Base-by-base conservation (phyloP, 2,113 vertebrate genomes). In the Tupaia chinensis region DNA sequence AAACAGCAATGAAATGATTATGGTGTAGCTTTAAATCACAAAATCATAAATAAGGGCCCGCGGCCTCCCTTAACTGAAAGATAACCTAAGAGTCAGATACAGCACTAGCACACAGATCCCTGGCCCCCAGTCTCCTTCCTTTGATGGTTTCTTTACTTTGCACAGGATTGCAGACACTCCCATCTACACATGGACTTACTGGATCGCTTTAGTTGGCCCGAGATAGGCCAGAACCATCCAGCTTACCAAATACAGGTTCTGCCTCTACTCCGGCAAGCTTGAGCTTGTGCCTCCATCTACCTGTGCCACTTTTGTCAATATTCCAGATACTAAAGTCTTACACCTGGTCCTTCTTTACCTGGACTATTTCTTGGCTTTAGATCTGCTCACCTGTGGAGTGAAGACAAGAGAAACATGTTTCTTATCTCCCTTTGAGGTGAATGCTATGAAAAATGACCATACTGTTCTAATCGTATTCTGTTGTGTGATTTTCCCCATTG, bases 1-100 rank as follows among this genome's bases (percentile, higher is more conserved):
- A 89, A 60, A 86, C 53, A 63, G 16, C 95, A 91, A 88, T 70
- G 7, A 93, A 95, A 56, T 25, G 77, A 44, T 66, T 86, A 93
- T 88, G 65, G 27, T 80, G 17, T 10, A 85, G 12, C 2, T 4
- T 79, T 63, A 61, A 94, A 63, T 85, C 15, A 0, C 63, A 69
- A 14, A 27, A 58, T 17, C 44, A 20, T 73, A 74, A 88, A 29
- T 44, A 73, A 72, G 60, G 15, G 23, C n/a, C 70, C 77, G 0
- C 34, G 61, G 53, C 15, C 32, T 63, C 22, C 20, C 44, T 54
- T 87, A 61, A 85, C 29, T 90, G 10, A 90, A 74, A 89, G 44
- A 60, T n/a, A 80, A 29, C 14, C 13, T 73, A n/a, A 61, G 44
- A 78, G 3, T 19, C 56, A 94, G 74, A 89, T 54, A 4, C 12